phyloP scores from a whole-genome alignment of 1,140 invertebrate genomes.

The Drosophila cardini region DNA sequence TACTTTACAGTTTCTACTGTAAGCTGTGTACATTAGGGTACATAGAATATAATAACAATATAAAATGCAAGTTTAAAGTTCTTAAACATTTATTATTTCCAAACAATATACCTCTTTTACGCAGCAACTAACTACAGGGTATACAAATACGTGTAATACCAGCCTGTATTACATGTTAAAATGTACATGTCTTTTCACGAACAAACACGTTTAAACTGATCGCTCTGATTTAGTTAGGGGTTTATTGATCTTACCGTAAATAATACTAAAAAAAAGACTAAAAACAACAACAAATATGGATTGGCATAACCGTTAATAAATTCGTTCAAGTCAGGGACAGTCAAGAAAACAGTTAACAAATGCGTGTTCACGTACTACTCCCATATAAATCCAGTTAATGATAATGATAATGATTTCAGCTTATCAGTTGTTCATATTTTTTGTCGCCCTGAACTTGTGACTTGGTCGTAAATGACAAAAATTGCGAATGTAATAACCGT shows the following conservation, averaged over 20 bases:
- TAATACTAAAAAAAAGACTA: not conserved
- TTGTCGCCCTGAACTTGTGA: conserved; percentile 20
- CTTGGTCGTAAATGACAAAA: not conserved
- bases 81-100: too few relatives aligned
- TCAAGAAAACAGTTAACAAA: not conserved
- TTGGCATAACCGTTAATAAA: conserved; percentile 23
- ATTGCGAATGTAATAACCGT: not conserved
- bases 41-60: too few relatives aligned
- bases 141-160: not conserved
- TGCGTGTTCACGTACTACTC: not conserved
- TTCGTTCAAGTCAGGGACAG: conserved; percentile 17
- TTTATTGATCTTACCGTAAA: conserved; percentile 24
- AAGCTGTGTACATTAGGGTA: not conserved
- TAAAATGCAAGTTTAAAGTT: too few relatives aligned
- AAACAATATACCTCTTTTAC: not conserved
- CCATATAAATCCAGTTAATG: not conserved
- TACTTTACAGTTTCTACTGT: too few relatives aligned
- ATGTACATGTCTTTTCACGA: not conserved
- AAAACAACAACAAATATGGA: not conserved
- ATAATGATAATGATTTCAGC: conserved; percentile 4
- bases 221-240: conserved; percentile 6
- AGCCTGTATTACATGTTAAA: not conserved
- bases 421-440: conserved; percentile 14
- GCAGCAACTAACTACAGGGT: not conserved
- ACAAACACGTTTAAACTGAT: conserved; percentile 4